These are phyloP conservation scores for Colaptes auratus DNA, from an alignment of 2,113 vertebrate genomes.

Conservation along the genomic window DNA sequence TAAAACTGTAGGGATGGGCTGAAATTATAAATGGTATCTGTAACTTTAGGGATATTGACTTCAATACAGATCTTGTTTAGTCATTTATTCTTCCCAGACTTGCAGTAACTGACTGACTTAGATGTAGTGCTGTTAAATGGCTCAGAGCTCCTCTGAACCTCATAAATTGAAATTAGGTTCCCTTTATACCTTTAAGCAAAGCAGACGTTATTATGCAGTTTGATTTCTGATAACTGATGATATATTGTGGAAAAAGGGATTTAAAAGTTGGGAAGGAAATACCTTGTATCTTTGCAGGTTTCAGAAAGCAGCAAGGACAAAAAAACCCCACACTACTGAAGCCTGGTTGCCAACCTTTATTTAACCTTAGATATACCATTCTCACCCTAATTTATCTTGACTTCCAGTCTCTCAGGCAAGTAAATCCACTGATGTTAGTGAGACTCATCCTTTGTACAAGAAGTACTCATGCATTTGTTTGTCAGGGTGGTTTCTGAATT, in stretches of 20 bases:
- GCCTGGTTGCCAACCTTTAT: neutral
- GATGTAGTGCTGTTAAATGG: neutral
- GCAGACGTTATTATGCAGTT: constrained; percentile 13
- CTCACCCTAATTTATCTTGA: neutral
- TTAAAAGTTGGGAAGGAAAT: neutral
- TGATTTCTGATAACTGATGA: constrained; percentile 12
- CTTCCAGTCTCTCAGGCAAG: neutral
- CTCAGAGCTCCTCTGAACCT: neutral
- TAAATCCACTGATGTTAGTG: neutral
- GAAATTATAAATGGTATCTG: constrained; percentile 5
- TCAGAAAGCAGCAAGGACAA: neutral
- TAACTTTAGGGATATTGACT: constrained; percentile 1
- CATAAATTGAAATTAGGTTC: neutral
- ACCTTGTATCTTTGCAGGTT: neutral
- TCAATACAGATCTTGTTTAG: neutral
- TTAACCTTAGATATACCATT: constrained; percentile 1
- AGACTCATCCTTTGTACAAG: neutral
- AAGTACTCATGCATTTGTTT: neutral
- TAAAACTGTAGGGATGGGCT: constrained; percentile 11
- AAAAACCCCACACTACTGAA: constrained; percentile 2
- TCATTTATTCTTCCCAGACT: neutral
- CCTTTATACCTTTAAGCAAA: constrained; percentile 20
- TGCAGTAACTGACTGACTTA: neutral
- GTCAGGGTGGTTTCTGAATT: neutral
- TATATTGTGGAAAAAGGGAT: neutral